Evolutionary conservation across 2,797 vertebrate genomes (phyloP).

Genomic region (Tinamus major): DNA sequence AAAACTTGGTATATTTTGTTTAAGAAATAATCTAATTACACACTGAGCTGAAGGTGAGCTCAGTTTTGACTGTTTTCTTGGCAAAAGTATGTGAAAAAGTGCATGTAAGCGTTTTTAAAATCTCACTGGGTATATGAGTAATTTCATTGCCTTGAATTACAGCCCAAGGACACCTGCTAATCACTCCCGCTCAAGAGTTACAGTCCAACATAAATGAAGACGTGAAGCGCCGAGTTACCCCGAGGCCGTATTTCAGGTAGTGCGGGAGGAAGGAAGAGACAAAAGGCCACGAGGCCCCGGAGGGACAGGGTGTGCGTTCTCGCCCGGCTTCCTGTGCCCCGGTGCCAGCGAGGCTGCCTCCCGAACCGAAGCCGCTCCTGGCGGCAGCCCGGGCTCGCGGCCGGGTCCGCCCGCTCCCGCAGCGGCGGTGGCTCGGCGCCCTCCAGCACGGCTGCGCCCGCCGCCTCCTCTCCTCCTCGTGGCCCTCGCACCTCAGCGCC

Average conservation of each 20-base stretch:
- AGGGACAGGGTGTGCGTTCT: neutral
- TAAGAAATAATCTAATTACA: no score
- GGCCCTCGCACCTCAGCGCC: neutral
- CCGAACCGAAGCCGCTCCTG: neutral
- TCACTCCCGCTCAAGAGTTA: neutral
- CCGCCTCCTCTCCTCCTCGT: neutral
- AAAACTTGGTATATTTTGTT: no score
- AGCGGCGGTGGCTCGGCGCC: neutral
- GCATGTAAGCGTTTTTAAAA: neutral
- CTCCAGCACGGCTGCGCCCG: neutral
- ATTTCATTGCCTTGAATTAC: neutral
- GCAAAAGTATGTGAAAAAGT: neutral
- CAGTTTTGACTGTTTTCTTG: neutral
- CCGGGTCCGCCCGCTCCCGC: neutral
- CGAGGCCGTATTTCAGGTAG: accelerated
- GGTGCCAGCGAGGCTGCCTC: neutral
- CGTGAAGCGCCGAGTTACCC: accelerated
- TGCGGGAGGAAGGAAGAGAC: neutral
- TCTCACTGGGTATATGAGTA: accelerated
- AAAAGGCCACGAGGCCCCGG: no score
- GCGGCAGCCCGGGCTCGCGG: no score
- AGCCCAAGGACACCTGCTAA: neutral
- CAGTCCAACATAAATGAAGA: accelerated
- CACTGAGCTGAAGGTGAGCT: neutral
- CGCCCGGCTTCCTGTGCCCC: neutral